phyloP scores from a whole-genome alignment of 2,888 invertebrate genomes.

The Disparrhopalites patrizii region DNA sequence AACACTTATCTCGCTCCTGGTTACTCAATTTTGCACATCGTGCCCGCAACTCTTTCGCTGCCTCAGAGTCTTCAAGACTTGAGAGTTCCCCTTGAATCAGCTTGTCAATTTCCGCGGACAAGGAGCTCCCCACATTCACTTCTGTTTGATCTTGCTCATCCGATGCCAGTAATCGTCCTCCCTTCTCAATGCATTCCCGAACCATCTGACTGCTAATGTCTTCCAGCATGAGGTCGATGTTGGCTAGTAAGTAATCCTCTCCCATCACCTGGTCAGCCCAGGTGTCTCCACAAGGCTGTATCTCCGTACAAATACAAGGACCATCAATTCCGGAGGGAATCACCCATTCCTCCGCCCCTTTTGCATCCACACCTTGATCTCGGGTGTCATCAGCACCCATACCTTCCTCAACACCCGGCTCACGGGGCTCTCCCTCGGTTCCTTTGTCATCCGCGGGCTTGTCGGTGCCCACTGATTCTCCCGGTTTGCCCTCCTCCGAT shows the following conservation, averaged over 20 bases:
- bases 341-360: background rate
- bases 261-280: conserved; percentile 9
- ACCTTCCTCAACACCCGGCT: background rate
- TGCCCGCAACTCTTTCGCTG: background rate
- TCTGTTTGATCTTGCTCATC: background rate
- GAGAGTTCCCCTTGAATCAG: background rate
- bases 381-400: background rate
- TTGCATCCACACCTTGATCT: background rate
- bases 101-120: conserved; percentile 2
- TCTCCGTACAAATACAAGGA: background rate
- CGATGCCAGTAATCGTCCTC: background rate
- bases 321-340: background rate
- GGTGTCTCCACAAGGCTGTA: background rate
- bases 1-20: background rate
- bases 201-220: background rate
- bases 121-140: background rate
- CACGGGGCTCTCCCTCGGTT: background rate
- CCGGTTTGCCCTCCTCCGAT: background rate
- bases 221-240: conserved; percentile 1
- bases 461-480: background rate
- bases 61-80: background rate
- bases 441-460: background rate
- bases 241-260: background rate
- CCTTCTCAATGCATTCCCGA: conserved; percentile 1
- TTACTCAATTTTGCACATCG: background rate